A percentile compares a stretch with the other conserved stretches of the same genome.
Conservation (phyloP, 2,113 vertebrate species). For the Erinaceus europaeus region DNA sequence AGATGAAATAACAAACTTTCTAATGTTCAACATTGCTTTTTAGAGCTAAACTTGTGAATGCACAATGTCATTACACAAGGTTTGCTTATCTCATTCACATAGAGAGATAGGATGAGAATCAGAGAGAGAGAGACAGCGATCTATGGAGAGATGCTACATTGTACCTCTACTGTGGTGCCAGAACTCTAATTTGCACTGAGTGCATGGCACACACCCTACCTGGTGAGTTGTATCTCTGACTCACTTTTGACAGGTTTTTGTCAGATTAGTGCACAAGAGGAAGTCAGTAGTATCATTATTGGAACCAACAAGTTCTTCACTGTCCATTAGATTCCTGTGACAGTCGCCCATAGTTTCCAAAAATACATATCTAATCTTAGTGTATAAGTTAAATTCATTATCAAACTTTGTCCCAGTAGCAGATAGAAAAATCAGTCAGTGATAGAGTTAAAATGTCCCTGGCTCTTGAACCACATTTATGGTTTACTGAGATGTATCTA, state of each 20-base stretch:
- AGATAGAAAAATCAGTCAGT: constrained; percentile 76
- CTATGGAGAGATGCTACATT: no score
- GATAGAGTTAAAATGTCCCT: constrained; percentile 64
- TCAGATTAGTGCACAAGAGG: background rate
- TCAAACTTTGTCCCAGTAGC: constrained; percentile 66
- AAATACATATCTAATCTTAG: background rate
- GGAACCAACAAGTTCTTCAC: background rate
- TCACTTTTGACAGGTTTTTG: background rate
- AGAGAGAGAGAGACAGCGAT: no score
- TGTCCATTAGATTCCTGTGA: background rate
- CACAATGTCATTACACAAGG: no score
- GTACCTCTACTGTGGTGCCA: no score
- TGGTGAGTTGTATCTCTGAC: no score
- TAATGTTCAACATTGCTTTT: background rate
- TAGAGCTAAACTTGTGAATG: no score
- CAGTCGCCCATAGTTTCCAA: background rate
- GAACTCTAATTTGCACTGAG: no score
- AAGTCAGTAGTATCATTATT: background rate
- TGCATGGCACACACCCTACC: no score
- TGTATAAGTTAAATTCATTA: constrained; percentile 41
- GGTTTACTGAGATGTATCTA: constrained; percentile 50
- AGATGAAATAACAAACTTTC: background rate
- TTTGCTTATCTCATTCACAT: no score
- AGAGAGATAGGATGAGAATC: no score
- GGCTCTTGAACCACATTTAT: constrained; percentile 72